These are phyloP conservation scores for Orthosia gracilis DNA, from an alignment of 2,888 invertebrate species.

Conservation along the genomic window DNA sequence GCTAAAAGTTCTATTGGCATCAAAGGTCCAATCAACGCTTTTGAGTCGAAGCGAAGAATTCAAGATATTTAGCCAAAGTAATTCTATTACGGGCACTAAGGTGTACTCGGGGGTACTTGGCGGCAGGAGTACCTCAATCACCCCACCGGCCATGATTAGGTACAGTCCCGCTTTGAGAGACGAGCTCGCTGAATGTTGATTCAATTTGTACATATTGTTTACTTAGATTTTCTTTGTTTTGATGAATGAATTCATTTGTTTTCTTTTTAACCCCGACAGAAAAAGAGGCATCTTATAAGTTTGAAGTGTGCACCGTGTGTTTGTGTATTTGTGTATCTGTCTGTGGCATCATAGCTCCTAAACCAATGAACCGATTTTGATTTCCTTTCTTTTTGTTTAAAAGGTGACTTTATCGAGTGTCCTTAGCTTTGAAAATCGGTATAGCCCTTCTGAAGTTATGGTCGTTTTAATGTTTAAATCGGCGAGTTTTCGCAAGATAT, in stretches of 20 bases:
- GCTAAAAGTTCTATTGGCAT: slow-evolving; percentile 14
- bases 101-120: too few relatives aligned
- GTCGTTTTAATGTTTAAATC: too few relatives aligned
- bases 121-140: slow-evolving; percentile 15
- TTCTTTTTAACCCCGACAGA: not conserved
- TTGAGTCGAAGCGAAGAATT: slow-evolving; percentile 35
- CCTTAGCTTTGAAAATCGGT: too few relatives aligned
- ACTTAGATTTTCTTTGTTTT: slow-evolving; percentile 17
- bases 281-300: too few relatives aligned
- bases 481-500: too few relatives aligned
- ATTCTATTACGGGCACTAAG: slow-evolving; percentile 43
- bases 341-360: too few relatives aligned
- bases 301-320: too few relatives aligned
- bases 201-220: slow-evolving; percentile 56
- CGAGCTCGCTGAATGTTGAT: slow-evolving; percentile 36
- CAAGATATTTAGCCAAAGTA: slow-evolving; percentile 41
- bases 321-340: too few relatives aligned
- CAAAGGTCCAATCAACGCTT: slow-evolving; percentile 44
- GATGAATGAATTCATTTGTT: slow-evolving; percentile 17
- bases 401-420: too few relatives aligned
- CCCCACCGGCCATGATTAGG: slow-evolving; percentile 43
- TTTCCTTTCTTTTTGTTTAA: too few relatives aligned
- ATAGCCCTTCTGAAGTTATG: too few relatives aligned
- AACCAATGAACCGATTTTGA: too few relatives aligned
- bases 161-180: slow-evolving; percentile 27